These are phyloP conservation scores for Xylota sylvarum DNA, from an alignment of 2,888 invertebrate species.

Conservation along the genomic window DNA sequence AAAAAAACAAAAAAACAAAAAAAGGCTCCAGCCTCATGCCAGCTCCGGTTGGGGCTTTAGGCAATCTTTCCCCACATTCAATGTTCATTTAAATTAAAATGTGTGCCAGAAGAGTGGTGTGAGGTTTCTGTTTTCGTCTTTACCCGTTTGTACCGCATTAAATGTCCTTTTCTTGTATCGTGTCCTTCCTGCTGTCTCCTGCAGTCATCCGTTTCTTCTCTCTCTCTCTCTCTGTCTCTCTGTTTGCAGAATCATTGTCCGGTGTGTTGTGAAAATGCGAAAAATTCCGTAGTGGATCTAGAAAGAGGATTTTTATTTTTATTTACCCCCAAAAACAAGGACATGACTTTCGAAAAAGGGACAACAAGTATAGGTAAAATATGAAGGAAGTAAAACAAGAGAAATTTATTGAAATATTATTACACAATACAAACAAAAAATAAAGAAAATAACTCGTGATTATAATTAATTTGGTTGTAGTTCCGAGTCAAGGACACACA, in stretches of 20 bases:
- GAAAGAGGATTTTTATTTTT: not conserved
- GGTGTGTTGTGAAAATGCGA: conserved; percentile 31
- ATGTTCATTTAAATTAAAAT: conserved; percentile 66
- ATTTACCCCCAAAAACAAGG: not conserved
- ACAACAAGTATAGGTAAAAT: not conserved
- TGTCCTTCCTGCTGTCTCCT: conserved; percentile 14
- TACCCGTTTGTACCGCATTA: not conserved
- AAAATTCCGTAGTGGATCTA: conserved; percentile 15
- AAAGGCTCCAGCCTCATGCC: not conserved
- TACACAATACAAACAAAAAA: too few relatives aligned
- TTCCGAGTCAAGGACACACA: too few relatives aligned
- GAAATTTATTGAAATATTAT: not conserved
- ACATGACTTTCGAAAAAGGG: not conserved
- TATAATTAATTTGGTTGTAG: too few relatives aligned
- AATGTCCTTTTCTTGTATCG: conserved; percentile 44
- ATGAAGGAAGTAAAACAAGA: not conserved
- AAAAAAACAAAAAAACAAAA: not conserved
- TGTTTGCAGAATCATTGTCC: conserved; percentile 14
- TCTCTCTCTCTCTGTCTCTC: not conserved
- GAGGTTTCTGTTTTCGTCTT: conserved; percentile 12
- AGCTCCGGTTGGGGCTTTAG: not conserved
- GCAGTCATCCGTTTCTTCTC: not conserved
- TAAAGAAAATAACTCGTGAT: too few relatives aligned
- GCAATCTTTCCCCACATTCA: conserved; percentile 44
- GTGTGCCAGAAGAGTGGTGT: conserved; percentile 50